phyloP scores from a whole-genome alignment of 92 coral and sea anemone species.

The Siderastrea siderea region DNA sequence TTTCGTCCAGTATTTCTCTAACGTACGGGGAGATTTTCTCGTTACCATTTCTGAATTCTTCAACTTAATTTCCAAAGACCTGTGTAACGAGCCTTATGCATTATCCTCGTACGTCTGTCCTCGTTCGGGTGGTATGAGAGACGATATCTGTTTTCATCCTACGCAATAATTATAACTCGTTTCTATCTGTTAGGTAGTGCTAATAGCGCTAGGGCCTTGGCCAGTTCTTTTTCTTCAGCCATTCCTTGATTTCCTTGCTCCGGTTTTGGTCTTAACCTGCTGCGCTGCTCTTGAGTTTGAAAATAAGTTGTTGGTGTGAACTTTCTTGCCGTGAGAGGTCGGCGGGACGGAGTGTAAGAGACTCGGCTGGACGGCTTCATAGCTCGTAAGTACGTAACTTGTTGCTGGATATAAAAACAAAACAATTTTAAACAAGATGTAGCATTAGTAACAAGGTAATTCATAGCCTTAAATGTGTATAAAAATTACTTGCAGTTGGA shows the following conservation, averaged over 20 bases:
- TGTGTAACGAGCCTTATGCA: background rate
- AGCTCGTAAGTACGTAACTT: background rate
- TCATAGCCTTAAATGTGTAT: no score
- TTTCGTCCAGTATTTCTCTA: no score
- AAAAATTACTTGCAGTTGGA: no score
- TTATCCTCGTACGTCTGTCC: background rate
- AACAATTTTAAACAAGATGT: background rate
- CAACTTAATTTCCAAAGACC: background rate
- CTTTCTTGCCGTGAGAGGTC: background rate
- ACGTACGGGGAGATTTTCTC: no score
- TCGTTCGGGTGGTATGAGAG: background rate
- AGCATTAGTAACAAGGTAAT: no score
- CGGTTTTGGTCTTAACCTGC: slow-evolving; percentile 57
- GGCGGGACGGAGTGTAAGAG: background rate
- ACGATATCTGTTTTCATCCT: background rate
- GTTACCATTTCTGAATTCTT: background rate
- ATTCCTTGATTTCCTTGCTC: slow-evolving; percentile 63
- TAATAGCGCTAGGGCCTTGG: slow-evolving; percentile 83
- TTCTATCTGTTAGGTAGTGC: slow-evolving; percentile 79
- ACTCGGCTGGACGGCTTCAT: background rate
- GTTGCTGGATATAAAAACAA: background rate
- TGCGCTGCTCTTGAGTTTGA: slow-evolving; percentile 28
- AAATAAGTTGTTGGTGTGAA: slow-evolving; percentile 8
- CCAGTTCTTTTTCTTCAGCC: slow-evolving; percentile 84
- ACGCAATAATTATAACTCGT: no score